phyloP scores from a whole-genome alignment of 2,113 vertebrate species.

The Protobothrops flavoviridis region DNA sequence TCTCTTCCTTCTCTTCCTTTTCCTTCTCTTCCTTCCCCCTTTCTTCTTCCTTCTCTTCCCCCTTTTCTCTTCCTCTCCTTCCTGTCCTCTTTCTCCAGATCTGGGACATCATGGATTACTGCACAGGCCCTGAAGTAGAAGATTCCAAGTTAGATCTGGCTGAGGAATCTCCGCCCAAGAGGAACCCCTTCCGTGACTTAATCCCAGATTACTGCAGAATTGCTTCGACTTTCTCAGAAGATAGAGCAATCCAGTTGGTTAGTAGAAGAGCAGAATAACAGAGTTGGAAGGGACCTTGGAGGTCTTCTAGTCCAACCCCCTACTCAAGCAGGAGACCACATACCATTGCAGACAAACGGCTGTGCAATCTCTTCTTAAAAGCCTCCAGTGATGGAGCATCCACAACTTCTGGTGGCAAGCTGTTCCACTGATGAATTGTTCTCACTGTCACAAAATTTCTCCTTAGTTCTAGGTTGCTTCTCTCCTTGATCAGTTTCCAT shows the following conservation, averaged over 20 bases:
- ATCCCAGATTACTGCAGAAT: constrained; percentile 41
- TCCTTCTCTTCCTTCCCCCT: too few relatives aligned
- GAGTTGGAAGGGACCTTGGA: background rate
- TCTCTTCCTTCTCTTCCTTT: too few relatives aligned
- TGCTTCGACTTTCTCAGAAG: background rate
- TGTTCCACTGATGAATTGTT: background rate
- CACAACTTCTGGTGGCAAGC: background rate
- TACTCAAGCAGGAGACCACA: background rate
- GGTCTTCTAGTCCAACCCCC: background rate
- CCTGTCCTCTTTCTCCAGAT: constrained; percentile 49
- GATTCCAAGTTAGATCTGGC: background rate
- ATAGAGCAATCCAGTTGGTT: constrained; percentile 28
- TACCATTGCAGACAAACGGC: background rate
- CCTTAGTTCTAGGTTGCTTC: background rate
- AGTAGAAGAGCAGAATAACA: background rate
- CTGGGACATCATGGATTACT: constrained; percentile 69
- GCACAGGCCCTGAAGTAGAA: background rate
- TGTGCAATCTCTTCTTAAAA: background rate
- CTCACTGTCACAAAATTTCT: background rate
- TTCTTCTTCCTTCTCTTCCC: too few relatives aligned
- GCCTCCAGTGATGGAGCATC: background rate
- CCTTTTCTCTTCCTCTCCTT: too few relatives aligned
- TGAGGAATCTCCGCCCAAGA: background rate
- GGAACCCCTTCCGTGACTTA: constrained; percentile 38
- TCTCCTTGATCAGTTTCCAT: background rate